phyloP scores from a whole-genome alignment of 2,888 invertebrate species.

The Dryomyza anilis region DNA sequence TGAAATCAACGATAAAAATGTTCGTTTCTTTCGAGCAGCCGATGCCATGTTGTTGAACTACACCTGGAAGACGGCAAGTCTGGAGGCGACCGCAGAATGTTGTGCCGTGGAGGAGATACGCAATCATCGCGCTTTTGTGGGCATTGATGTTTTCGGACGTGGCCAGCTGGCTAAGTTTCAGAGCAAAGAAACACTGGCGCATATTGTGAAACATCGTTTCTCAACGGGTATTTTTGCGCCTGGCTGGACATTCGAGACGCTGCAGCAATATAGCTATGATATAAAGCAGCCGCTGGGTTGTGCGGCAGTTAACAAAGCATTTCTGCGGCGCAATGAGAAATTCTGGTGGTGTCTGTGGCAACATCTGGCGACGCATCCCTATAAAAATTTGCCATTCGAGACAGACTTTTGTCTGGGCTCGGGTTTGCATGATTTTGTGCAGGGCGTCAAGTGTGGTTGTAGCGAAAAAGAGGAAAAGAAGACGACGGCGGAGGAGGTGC shows the following conservation, averaged over 20 bases:
- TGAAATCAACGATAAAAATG: constrained; percentile 80
- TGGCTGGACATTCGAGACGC: constrained; percentile 90
- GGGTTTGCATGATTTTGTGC: constrained; percentile 62
- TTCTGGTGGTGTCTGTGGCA: constrained; percentile 79
- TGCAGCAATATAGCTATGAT: constrained; percentile 52
- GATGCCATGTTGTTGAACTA: constrained; percentile 97
- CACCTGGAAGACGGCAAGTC: constrained; percentile 75
- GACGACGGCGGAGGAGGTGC: neutral
- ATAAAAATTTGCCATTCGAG: constrained; percentile 68
- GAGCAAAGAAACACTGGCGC: constrained; percentile 72
- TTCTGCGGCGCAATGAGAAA: constrained; percentile 70
- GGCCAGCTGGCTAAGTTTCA: constrained; percentile 87
- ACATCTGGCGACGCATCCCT: constrained; percentile 71
- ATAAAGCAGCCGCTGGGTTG: constrained; percentile 45
- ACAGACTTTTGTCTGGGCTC: constrained; percentile 84
- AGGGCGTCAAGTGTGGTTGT: constrained; percentile 28
- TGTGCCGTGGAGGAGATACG: constrained; percentile 58
- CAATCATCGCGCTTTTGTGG: constrained; percentile 79
- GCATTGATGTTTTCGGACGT: constrained; percentile 93
- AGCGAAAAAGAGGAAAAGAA: too few relatives aligned
- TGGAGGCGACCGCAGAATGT: constrained; percentile 66
- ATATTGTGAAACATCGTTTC: constrained; percentile 69
- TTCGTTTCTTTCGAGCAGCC: constrained; percentile 79
- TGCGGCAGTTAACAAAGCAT: constrained; percentile 56
- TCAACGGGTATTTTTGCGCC: constrained; percentile 94